phyloP scores from a whole-genome alignment of 2,888 invertebrate species.

The Drosophila rellima region DNA sequence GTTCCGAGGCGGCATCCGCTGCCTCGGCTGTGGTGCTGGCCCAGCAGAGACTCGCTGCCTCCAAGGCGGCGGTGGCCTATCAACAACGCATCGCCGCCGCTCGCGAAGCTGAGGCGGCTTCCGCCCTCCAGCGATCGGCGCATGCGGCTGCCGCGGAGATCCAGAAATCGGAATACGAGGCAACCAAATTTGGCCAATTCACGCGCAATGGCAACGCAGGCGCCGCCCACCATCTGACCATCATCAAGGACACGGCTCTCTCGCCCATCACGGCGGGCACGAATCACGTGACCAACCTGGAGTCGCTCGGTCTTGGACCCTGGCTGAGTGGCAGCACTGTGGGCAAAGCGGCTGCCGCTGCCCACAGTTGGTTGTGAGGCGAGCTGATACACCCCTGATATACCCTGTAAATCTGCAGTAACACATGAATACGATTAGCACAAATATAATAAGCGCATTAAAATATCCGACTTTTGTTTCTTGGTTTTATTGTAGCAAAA shows the following conservation, averaged over 20 bases:
- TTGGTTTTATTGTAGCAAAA: neutral
- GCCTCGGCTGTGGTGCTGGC: conserved; percentile 89
- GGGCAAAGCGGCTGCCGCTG: conserved; percentile 43
- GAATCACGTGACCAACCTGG: conserved; percentile 82
- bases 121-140: conserved; percentile 90
- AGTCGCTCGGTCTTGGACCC: conserved; percentile 70
- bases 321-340: conserved; percentile 67
- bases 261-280: conserved; percentile 83
- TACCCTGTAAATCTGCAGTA: neutral
- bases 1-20: conserved; percentile 89
- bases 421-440: neutral
- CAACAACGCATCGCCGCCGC: conserved; percentile 91
- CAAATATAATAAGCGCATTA: conserved; percentile 43
- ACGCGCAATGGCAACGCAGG: conserved; percentile 88
- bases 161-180: conserved; percentile 89
- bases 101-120: conserved; percentile 91
- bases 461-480: neutral
- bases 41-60: conserved; percentile 90
- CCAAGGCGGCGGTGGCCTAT: conserved; percentile 90
- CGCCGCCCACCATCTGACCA: conserved; percentile 88
- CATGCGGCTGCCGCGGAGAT: conserved; percentile 90
- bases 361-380: conserved; percentile 56
- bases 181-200: conserved; percentile 88
- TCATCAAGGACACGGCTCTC: conserved; percentile 88
- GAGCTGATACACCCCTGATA: neutral